Conservation (phyloP, 2,888 invertebrate genomes). For the Napeogenes inachia region DNA sequence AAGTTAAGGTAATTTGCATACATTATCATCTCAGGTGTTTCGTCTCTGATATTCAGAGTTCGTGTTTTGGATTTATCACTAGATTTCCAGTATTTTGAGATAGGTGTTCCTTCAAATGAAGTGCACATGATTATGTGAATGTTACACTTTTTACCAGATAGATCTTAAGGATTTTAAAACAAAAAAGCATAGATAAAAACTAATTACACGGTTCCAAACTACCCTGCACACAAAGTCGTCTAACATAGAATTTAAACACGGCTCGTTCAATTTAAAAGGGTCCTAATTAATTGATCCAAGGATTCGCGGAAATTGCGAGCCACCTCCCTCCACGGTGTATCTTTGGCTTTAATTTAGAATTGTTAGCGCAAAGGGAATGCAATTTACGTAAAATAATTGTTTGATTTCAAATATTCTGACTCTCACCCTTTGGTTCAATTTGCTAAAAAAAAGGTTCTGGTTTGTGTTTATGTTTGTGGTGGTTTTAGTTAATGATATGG, state of each 20-base stretch:
- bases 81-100: slow-evolving; percentile 19
- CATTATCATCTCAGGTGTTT: slow-evolving; percentile 74
- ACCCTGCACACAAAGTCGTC: slow-evolving; percentile 21
- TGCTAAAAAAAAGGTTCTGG: slow-evolving; percentile 44
- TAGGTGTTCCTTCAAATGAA: slow-evolving; percentile 6
- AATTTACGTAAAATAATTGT: slow-evolving; percentile 76
- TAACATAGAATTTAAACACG: slow-evolving; percentile 45
- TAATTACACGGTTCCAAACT: slow-evolving; percentile 7
- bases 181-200: background rate
- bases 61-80: slow-evolving; percentile 19
- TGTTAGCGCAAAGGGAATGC: slow-evolving; percentile 74
- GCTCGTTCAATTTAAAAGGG: slow-evolving; percentile 61
- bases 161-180: background rate
- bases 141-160: background rate
- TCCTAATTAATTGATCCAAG: slow-evolving; percentile 75
- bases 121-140: no score
- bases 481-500: slow-evolving; percentile 2
- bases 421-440: slow-evolving; percentile 50
- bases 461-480: slow-evolving; percentile 9
- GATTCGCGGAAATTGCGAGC: slow-evolving; percentile 66
- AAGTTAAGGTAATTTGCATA: slow-evolving; percentile 74
- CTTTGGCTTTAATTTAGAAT: slow-evolving; percentile 75
- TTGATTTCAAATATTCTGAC: slow-evolving; percentile 67
- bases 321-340: slow-evolving; percentile 53
- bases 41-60: slow-evolving; percentile 25